Evolutionary conservation across 2,113 vertebrate genomes (phyloP), one percentile per base, ranked within the genome.

Genomic region (Syngnathoides biaculeatus): DNA sequence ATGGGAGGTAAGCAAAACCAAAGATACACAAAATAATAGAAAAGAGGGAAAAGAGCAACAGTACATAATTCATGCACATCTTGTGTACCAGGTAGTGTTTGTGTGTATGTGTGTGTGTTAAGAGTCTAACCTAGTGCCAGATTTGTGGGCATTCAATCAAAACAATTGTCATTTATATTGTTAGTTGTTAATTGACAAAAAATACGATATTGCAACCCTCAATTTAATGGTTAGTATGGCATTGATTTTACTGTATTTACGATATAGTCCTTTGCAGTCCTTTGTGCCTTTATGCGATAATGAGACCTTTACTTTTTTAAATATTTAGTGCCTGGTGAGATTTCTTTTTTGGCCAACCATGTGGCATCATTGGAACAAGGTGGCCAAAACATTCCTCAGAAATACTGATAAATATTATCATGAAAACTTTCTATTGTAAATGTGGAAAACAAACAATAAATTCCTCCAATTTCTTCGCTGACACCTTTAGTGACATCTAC

Each of bases 21-120:
- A 45, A 72, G 48, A 68, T 59, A 45, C 61, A 64, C 68, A 56
- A 64, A 60, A 72, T 61, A 58, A 71, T 24, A 64, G 43, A 64
- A 24, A 69, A 74, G 81, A 84, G 70, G 69, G 78, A 47, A 26
- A 74, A 84, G 84, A 77, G 67, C 86, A 87, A 86, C 35, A 73
- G 82, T 80, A 72, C 88, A 87, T 91, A 90, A 92, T 90, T 92
- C 84, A 90, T 90, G 79, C 48, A 76, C 67, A 79, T 80, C 80
- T 82, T 11, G 6, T 27, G n/a, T 73, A 61, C 64, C 52, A 61
- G 26, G 57, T 39, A 42, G 27, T 64, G 52, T 73, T 53, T 71
- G 72, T 61, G 35, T 58, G 70, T 63, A 26, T 61, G 58, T 53
- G 42, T 68, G 64, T 69, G 52, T 65, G 65, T 60, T 72, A 63